Conservation (phyloP, 92 coral and sea anemone species). For the Phenganax marumi region DNA sequence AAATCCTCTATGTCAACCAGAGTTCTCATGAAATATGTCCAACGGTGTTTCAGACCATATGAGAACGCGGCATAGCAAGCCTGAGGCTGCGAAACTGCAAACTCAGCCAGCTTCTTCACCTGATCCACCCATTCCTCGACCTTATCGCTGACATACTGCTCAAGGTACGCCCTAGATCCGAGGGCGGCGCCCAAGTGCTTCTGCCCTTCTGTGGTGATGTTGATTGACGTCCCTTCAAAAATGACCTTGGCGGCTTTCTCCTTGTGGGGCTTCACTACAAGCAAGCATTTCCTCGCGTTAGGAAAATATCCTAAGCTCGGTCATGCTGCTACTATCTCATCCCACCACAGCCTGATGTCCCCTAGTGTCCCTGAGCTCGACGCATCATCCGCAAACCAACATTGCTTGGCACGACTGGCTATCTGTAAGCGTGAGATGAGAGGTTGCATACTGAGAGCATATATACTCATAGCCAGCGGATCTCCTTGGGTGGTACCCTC, state of each 20-base stretch:
- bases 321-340: slow-evolving; percentile 14
- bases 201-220: slow-evolving; percentile 26
- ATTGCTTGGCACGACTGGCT: slow-evolving; percentile 43
- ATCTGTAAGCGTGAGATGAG: slow-evolving; percentile 39
- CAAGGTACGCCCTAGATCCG: background rate
- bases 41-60: slow-evolving; percentile 52
- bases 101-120: slow-evolving; percentile 26
- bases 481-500: slow-evolving; percentile 46
- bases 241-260: slow-evolving; percentile 37
- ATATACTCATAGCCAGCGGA: slow-evolving; percentile 47
- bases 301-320: background rate
- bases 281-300: slow-evolving; percentile 22
- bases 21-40: slow-evolving; percentile 59
- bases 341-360: slow-evolving; percentile 60
- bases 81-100: slow-evolving; percentile 45
- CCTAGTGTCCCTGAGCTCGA: slow-evolving; percentile 42
- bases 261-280: slow-evolving; percentile 35
- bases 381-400: slow-evolving; percentile 61
- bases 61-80: slow-evolving; percentile 56
- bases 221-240: slow-evolving; percentile 38
- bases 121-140: slow-evolving; percentile 42
- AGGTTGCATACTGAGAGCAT: slow-evolving; percentile 36
- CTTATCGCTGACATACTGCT: slow-evolving; percentile 33
- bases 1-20: slow-evolving; percentile 61
- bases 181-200: background rate